These are phyloP conservation scores for Seriola dumerili DNA, from an alignment of 2,113 vertebrate genomes.

Conservation along the genomic window DNA sequence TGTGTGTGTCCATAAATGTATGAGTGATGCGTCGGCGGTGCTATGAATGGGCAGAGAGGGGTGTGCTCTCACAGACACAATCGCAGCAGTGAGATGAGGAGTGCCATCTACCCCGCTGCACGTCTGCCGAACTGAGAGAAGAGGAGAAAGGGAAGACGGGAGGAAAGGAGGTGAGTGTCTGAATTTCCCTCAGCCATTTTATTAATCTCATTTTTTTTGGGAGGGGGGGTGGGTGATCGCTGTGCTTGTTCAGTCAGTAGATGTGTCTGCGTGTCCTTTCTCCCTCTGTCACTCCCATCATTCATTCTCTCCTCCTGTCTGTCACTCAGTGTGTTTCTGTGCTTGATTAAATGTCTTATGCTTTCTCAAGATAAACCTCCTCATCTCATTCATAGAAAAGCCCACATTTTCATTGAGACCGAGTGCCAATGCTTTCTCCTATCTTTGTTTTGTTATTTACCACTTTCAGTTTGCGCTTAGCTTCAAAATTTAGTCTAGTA, in stretches of 20 bases:
- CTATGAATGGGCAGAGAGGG: slow-evolving; percentile 81
- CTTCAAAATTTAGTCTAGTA: background rate
- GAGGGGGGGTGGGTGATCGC: background rate
- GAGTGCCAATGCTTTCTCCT: background rate
- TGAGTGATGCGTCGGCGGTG: slow-evolving; percentile 65
- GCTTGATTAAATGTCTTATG: slow-evolving; percentile 36
- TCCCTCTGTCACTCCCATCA: slow-evolving; percentile 39
- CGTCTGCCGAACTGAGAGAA: slow-evolving; percentile 67
- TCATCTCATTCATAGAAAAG: slow-evolving; percentile 40
- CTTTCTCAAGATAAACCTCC: slow-evolving; percentile 10
- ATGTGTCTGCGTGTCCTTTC: slow-evolving; percentile 27
- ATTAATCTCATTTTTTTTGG: slow-evolving; percentile 21
- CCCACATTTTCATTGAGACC: slow-evolving; percentile 12
- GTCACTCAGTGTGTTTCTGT: slow-evolving; percentile 34
- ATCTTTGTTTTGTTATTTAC: background rate
- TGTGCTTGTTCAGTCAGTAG: slow-evolving; percentile 16
- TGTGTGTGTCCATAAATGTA: slow-evolving; percentile 19
- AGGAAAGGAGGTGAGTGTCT: slow-evolving; percentile 64
- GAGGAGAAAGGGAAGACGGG: slow-evolving; percentile 29
- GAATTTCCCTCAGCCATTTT: slow-evolving; percentile 29
- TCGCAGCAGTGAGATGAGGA: slow-evolving; percentile 76
- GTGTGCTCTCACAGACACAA: slow-evolving; percentile 72
- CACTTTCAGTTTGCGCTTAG: slow-evolving; percentile 19
- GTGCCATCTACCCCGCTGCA: slow-evolving; percentile 70
- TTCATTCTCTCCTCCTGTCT: slow-evolving; percentile 39